These are phyloP conservation scores for Lycocerus yunnanus DNA, from an alignment of 2,888 invertebrate species.

Conservation along the genomic window DNA sequence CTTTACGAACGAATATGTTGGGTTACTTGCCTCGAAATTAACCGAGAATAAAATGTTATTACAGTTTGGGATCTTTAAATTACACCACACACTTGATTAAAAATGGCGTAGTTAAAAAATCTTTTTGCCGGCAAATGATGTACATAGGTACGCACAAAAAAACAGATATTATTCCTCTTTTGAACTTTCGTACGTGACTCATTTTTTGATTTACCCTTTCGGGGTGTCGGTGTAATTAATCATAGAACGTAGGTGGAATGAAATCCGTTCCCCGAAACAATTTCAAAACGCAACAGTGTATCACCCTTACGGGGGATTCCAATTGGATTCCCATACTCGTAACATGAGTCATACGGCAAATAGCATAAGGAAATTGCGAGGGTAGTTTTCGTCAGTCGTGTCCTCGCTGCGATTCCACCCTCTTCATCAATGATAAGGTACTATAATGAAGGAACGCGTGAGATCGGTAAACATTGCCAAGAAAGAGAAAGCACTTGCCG, in stretches of 20 bases:
- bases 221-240: constrained; percentile 16
- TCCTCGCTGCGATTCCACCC: constrained; percentile 14
- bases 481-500: constrained; percentile 34
- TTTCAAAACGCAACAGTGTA: constrained; percentile 33
- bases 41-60: constrained; percentile 35
- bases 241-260: constrained; percentile 25
- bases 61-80: constrained; percentile 21
- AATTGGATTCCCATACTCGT: constrained; percentile 50
- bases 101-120: not conserved
- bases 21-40: constrained; percentile 32
- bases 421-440: constrained; percentile 52
- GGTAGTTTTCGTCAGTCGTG: constrained; percentile 34
- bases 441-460: constrained; percentile 54
- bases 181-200: not conserved
- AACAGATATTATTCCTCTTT: not conserved
- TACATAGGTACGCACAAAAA: not conserved
- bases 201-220: not conserved
- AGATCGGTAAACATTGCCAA: constrained; percentile 51
- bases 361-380: constrained; percentile 51
- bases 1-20: constrained; percentile 32
- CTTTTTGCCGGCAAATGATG: not conserved
- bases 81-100: not conserved
- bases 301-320: constrained; percentile 46
- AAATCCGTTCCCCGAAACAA: constrained; percentile 11
- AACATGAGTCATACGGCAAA: constrained; percentile 52